Evolutionary conservation across 2,113 vertebrate species (phyloP).

Genomic region (Clarias batrachus): DNA sequence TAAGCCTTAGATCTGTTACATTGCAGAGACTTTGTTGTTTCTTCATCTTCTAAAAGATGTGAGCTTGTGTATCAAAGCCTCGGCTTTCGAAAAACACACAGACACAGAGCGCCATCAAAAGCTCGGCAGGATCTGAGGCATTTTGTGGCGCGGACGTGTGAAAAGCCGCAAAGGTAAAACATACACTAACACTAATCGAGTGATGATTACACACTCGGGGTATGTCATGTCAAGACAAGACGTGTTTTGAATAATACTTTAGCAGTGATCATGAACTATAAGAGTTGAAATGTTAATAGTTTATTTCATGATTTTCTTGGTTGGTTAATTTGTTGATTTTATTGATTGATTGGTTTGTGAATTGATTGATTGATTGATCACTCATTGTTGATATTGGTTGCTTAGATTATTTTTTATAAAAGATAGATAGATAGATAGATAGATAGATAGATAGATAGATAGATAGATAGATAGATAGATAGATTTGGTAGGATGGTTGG

Average conservation of each 20-base stretch:
- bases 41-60: not conserved
- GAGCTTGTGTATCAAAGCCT: conserved; percentile 1
- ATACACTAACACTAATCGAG: not conserved
- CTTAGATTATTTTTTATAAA: no score
- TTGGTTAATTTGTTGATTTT: not conserved
- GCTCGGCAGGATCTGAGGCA: not conserved
- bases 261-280: not conserved
- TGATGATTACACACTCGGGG: not conserved
- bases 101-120: not conserved
- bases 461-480: no score
- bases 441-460: no score
- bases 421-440: no score
- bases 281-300: not conserved
- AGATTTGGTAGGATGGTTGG: no score
- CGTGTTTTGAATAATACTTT: not conserved
- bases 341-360: not conserved
- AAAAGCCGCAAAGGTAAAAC: not conserved
- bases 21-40: conserved; percentile 13
- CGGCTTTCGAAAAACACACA: not conserved
- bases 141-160: not conserved
- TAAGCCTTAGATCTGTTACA: not conserved
- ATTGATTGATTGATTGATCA: not conserved
- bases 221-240: not conserved
- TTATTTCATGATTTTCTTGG: not conserved
- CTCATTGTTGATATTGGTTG: no score